These are phyloP conservation scores for Lagopus leucura DNA, from an alignment of 2,113 vertebrate species.

Conservation along the genomic window DNA sequence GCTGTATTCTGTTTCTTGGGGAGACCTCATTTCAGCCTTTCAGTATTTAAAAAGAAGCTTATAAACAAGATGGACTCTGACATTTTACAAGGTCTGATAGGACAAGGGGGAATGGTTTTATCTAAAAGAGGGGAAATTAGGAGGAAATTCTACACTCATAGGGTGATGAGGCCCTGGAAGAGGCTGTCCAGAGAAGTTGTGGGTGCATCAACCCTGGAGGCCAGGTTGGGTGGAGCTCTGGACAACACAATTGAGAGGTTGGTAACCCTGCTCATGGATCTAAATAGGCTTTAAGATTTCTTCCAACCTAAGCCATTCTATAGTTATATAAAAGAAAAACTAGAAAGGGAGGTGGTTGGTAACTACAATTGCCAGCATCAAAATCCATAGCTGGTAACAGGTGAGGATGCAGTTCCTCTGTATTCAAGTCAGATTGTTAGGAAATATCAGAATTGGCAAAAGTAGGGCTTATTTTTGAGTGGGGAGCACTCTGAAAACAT, in stretches of 20 bases:
- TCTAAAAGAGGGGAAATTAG: background rate
- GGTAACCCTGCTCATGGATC: background rate
- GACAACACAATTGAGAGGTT: background rate
- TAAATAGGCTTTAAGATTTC: background rate
- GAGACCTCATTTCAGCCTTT: background rate
- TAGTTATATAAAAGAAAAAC: background rate
- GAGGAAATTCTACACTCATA: background rate
- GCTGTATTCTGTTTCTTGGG: background rate
- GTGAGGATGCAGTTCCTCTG: background rate
- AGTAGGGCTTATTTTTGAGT: background rate
- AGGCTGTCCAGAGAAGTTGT: too few species aligned
- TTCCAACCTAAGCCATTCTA: background rate
- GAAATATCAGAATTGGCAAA: slow-evolving; percentile 1
- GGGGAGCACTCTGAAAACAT: background rate
- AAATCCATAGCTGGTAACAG: fast-evolving
- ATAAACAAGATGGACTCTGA: background rate
- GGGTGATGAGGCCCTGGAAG: too few species aligned
- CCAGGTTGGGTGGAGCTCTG: too few species aligned
- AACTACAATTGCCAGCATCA: background rate
- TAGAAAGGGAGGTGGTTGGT: background rate
- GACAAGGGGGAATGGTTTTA: background rate
- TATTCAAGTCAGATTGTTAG: background rate
- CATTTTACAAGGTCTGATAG: background rate
- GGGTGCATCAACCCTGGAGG: too few species aligned
- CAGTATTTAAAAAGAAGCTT: background rate